Evolutionary conservation across 2,113 vertebrate genomes (phyloP).

Genomic region (Vulpes vulpes): DNA sequence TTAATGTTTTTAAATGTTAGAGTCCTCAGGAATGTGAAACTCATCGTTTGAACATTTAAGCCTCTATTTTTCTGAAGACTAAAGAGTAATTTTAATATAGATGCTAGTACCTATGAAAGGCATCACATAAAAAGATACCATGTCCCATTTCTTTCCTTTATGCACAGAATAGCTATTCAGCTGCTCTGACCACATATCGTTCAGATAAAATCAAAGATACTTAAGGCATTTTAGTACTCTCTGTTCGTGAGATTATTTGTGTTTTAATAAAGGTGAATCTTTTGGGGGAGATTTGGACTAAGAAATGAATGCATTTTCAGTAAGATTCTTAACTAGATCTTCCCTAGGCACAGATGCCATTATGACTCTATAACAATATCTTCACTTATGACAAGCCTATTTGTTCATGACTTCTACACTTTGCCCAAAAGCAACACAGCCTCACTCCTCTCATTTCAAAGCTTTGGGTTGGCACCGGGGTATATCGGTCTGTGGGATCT

Average conservation of each 20-base stretch:
- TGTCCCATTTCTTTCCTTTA: neutral
- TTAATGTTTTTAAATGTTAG: slow-evolving; percentile 46
- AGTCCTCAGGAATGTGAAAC: neutral
- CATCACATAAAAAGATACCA: neutral
- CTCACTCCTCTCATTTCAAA: neutral
- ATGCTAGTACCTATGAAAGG: neutral
- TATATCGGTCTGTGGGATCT: neutral
- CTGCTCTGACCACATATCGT: neutral
- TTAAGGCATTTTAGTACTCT: neutral
- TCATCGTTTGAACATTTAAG: neutral
- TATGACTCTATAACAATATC: neutral
- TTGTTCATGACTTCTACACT: neutral
- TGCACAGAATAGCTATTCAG: neutral
- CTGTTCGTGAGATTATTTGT: neutral
- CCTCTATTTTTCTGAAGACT: slow-evolving; percentile 29
- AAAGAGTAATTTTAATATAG: neutral
- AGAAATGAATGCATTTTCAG: slow-evolving; percentile 21
- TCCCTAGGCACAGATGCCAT: neutral
- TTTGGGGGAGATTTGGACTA: neutral
- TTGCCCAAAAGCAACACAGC: neutral
- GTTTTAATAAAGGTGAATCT: neutral
- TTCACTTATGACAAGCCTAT: neutral
- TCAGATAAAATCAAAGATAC: neutral
- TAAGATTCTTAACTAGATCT: neutral
- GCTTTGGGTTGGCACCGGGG: neutral